Evolutionary conservation across 1,140 invertebrate species (phyloP).

Genomic region (Drosophila simulans): DNA sequence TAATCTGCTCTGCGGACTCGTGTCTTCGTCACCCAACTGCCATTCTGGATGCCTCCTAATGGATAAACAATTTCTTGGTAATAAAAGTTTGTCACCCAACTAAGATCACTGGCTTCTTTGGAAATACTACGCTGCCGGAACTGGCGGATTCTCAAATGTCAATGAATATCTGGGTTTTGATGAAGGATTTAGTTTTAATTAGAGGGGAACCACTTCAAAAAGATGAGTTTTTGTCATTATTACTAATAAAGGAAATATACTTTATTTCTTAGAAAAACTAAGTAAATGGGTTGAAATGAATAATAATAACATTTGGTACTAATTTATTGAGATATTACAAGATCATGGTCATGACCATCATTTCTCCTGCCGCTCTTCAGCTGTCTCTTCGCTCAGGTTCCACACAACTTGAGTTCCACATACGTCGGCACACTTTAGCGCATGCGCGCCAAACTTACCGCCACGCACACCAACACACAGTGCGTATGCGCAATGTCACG

Average conservation of each 20-base stretch:
- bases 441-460: constrained; percentile 46
- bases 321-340: background rate
- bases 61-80: constrained; percentile 67
- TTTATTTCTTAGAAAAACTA: background rate
- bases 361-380: background rate
- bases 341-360: background rate
- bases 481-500: constrained; percentile 58
- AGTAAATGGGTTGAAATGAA: too few relatives aligned
- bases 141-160: background rate
- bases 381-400: constrained; percentile 10
- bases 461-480: constrained; percentile 17
- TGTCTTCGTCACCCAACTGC: constrained; percentile 33
- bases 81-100: constrained; percentile 36
- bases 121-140: constrained; percentile 9
- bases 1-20: constrained; percentile 51
- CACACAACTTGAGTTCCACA: constrained; percentile 41
- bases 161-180: background rate
- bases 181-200: background rate
- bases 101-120: background rate
- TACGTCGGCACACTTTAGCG: constrained; percentile 54
- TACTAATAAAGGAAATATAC: background rate
- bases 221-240: background rate
- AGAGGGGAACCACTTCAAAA: background rate
- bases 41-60: constrained; percentile 29
- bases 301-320: background rate